Percentiles rank a stretch among this genome's conserved stretches.
phyloP scores from a whole-genome alignment of 2,888 invertebrate species.

The Amblyjoppa fuscipennis region DNA sequence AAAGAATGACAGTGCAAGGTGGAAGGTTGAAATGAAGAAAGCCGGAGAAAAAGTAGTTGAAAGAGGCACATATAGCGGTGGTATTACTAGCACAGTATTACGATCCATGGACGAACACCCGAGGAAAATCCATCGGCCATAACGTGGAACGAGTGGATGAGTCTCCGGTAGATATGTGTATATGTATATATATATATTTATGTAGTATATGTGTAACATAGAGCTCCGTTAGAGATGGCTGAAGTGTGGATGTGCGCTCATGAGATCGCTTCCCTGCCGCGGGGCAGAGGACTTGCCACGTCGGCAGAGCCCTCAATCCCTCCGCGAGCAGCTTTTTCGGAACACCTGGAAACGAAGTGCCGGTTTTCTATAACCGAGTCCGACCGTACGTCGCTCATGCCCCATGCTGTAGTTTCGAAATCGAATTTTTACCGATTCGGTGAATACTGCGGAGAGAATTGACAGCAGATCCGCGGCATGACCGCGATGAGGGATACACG shows the following conservation, averaged over 20 bases:
- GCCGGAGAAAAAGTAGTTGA: constrained; percentile 38
- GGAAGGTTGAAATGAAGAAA: constrained; percentile 22
- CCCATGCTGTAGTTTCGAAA: constrained; percentile 38
- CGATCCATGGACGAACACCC: constrained; percentile 61
- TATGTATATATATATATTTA: background rate
- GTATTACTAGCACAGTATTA: constrained; percentile 42
- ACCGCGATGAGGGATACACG: constrained; percentile 23
- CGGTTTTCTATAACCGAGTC: constrained; percentile 39
- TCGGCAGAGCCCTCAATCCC: constrained; percentile 62
- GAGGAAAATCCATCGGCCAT: constrained; percentile 67
- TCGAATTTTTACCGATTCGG: constrained; percentile 62
- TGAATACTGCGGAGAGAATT: constrained; percentile 55
- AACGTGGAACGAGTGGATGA: constrained; percentile 62
- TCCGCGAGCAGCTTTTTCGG: constrained; percentile 27
- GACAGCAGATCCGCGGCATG: constrained; percentile 51
- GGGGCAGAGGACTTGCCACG: constrained; percentile 62
- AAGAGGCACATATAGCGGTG: constrained; percentile 29
- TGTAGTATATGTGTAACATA: background rate
- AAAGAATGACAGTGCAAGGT: constrained; percentile 41
- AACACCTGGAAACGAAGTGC: constrained; percentile 65
- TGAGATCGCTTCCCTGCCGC: constrained; percentile 41
- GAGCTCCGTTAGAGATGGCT: constrained; percentile 4
- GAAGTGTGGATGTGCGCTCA: constrained; percentile 39
- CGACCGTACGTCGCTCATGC: constrained; percentile 55
- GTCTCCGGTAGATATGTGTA: constrained; percentile 29